These are phyloP conservation scores for Lasiommata megera DNA, from an alignment of 2,888 invertebrate genomes.

Conservation along the genomic window DNA sequence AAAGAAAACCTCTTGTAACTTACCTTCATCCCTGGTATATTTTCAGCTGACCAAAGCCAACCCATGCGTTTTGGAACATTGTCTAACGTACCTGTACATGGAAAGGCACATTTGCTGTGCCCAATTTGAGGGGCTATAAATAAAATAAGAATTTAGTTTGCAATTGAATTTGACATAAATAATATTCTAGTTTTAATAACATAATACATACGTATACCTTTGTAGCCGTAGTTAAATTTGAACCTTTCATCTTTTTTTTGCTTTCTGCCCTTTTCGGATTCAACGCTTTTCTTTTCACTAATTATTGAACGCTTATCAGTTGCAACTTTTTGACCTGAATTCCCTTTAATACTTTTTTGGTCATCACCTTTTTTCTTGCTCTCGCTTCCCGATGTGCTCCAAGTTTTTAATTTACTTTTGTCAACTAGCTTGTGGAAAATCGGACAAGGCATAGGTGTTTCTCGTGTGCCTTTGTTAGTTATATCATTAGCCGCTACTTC, in stretches of 20 bases:
- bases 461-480: constrained; percentile 34
- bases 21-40: constrained; percentile 69
- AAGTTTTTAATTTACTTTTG: constrained; percentile 52
- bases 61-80: constrained; percentile 71
- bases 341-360: constrained; percentile 38
- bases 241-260: constrained; percentile 59
- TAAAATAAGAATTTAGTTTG: constrained; percentile 8
- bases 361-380: constrained; percentile 46
- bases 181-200: constrained; percentile 5
- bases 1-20: neutral
- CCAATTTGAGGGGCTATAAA: constrained; percentile 70
- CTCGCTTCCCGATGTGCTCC: constrained; percentile 57
- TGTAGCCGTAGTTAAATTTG: constrained; percentile 71
- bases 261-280: constrained; percentile 58
- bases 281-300: constrained; percentile 45
- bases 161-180: constrained; percentile 5
- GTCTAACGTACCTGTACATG: constrained; percentile 55
- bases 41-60: constrained; percentile 74
- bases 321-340: constrained; percentile 38
- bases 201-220: constrained; percentile 75
- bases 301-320: constrained; percentile 33
- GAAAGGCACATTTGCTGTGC: constrained; percentile 59
- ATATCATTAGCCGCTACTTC: constrained; percentile 59
- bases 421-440: constrained; percentile 61
- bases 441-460: constrained; percentile 63